Evolutionary conservation across 1,140 invertebrate species (phyloP), one percentile per base, ranked within the genome.

Genomic region (Pachyrhynchus sulphureomaculatus): DNA sequence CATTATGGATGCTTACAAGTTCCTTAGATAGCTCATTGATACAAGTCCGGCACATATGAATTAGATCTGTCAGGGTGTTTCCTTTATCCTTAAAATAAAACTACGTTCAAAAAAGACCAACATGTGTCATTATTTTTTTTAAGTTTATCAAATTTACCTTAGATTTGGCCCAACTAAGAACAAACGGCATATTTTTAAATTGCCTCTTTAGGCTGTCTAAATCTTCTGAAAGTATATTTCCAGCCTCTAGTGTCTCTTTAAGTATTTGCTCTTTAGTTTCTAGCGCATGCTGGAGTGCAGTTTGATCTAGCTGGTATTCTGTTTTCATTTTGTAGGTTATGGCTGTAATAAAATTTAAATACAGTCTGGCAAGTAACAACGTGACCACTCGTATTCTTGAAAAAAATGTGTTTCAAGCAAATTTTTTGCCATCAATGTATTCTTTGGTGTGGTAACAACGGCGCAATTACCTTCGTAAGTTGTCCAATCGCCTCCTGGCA

Each of bases 11-110:
- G 1, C 29, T 33, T 6, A 64, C 20, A n/a, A 69, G 32, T 47
- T 62, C 62, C 29, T 51, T 55, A 5, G 65, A 45, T 10, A 71
- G 21, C 44, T 68, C 65, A 17, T 65, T 65, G 21, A 70, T 63
- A 21, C 54, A 67, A 10, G 47, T 44, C 24, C 69, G 54, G 23
- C 57, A 52, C n/a, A 68, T 26, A 42, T 65, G 52, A 8, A 68
- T 51, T 20, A 70, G 17, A 33, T 70, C 67, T 4, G 63, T 54
- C 29, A 69, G 18, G 26, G 29, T 45, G 21, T 42, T 44, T 12
- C 42, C 37, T 42, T 12, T 62, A 10, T 52, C 12, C 32, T 53
- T 26, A 12, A 41, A 64, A n/a, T n/a, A n/a, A n/a, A n/a, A n/a
- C n/a, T n/a, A n/a, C n/a, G n/a, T n/a, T n/a, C n/a, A n/a, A n/a